Conservation (phyloP, 2,113 vertebrate genomes). For the Ictidomys tridecemlineatus region DNA sequence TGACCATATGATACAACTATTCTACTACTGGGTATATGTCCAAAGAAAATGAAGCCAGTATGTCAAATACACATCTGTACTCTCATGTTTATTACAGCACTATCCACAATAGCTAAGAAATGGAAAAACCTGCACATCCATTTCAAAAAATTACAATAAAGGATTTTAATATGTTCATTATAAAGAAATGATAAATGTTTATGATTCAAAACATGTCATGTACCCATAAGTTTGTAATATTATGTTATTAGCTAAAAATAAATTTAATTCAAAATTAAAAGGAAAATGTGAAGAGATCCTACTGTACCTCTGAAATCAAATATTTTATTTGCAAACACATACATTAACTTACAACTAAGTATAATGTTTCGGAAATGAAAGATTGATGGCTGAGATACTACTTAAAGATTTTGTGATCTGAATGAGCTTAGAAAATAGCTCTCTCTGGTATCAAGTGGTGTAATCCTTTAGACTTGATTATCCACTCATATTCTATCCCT, state of each 20-base stretch:
- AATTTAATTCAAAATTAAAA: not conserved
- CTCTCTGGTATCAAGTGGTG: not conserved
- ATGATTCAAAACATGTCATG: not conserved
- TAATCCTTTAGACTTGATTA: not conserved
- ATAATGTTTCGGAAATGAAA: not conserved
- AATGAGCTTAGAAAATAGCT: too few species aligned
- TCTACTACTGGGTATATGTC: not conserved
- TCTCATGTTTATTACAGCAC: not conserved
- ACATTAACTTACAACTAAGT: not conserved
- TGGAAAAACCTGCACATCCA: not conserved
- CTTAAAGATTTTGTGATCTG: not conserved
- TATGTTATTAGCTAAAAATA: not conserved
- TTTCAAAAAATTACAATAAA: not conserved
- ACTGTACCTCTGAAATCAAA: not conserved
- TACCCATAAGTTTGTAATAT: not conserved
- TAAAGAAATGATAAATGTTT: not conserved
- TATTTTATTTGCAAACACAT: not conserved
- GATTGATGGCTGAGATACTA: not conserved
- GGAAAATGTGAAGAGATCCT: not conserved
- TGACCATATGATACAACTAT: not conserved
- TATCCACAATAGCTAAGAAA: not conserved
- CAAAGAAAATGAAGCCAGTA: not conserved
- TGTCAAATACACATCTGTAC: not conserved
- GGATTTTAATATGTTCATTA: not conserved
- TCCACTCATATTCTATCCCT: not conserved